Conservation (phyloP, 1,140 invertebrate genomes). For the Agrypnia vestita region DNA sequence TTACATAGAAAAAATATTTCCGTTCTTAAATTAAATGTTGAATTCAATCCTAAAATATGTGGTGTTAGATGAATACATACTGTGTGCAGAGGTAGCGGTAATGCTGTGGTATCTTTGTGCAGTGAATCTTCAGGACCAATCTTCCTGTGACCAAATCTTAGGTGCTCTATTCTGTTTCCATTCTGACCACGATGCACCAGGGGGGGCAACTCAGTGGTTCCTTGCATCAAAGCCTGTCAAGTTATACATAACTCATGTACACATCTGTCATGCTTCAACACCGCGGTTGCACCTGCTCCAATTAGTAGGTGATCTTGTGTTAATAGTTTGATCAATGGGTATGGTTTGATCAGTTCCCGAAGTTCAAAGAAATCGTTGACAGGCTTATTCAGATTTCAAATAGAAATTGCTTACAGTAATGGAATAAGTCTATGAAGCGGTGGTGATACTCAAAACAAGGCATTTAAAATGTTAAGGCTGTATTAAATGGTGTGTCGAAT, state of each 20-base stretch:
- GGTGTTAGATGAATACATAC: constrained; percentile 51
- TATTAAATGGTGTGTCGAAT: no score
- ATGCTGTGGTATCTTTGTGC: constrained; percentile 56
- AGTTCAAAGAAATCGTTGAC: not conserved
- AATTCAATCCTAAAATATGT: constrained; percentile 14
- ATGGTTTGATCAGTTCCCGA: not conserved
- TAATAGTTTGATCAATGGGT: not conserved
- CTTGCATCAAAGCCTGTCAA: constrained; percentile 59
- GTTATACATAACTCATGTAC: constrained; percentile 51
- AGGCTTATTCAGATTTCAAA: no score
- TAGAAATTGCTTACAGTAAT: no score
- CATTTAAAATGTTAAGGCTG: no score
- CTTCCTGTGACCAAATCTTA: constrained; percentile 59
- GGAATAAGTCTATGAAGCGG: no score
- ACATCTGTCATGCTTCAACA: constrained; percentile 33
- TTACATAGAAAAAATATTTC: no score
- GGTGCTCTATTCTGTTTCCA: constrained; percentile 57
- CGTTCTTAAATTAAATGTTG: no score
- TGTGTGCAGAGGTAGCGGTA: constrained; percentile 56
- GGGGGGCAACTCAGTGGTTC: constrained; percentile 51
- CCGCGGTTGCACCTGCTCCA: no score
- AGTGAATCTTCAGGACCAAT: constrained; percentile 56
- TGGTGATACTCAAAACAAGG: no score
- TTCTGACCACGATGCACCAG: constrained; percentile 53
- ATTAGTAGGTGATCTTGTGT: no score